Evolutionary conservation across 2,888 invertebrate species (phyloP), one percentile per base, ranked within the genome.

Genomic region (Choreutis nemorana): DNA sequence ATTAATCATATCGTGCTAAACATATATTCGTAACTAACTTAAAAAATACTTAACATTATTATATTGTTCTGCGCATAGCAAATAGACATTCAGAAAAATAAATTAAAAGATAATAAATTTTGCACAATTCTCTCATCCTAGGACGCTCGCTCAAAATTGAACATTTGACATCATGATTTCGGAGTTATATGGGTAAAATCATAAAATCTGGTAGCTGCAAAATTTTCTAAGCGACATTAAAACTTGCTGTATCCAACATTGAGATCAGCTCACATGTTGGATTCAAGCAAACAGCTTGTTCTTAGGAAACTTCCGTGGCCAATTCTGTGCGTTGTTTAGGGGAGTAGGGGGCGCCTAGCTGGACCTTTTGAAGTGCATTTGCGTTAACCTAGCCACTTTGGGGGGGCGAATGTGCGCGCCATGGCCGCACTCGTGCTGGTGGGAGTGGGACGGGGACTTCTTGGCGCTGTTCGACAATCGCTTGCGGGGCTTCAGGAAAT

Each of bases 401-500:
- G 78, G 77, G 37, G 78, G 77, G 44, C 78, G 77, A 44, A 75
- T 62, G 53, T 73, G 73, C 29, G 68, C 66, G 11, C 75, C 71
- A 46, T 70, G 71, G 3, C 66, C 65, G 42, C 71, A 71, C 54
- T 75, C 75, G 45, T 67, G 70, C 50, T 75, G 72, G 49, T 71
- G 68, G 40, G 49, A 46, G 41, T 68, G 67, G 28, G 60, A 62
- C 8, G 73, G 75, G n/a, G 77, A 75, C 56, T 77, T 81, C 62
- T 82, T 72, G 41, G 71, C 72, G 40, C 45, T 60, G 53, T 57
- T 70, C 40, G 81, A 60, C 55, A 78, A 57, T 58, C 83, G 81
- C 59, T 86, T 86, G 60, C 84, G 83, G 33, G 83, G 82, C 57
- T 83, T 82, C 83, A 87, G 75, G 70, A 79, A 87, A 78, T 86